A percentile compares a stretch with the other conserved stretches of the same genome.
phyloP scores from a whole-genome alignment of 1,140 invertebrate species.

The Tetraneura akinire region DNA sequence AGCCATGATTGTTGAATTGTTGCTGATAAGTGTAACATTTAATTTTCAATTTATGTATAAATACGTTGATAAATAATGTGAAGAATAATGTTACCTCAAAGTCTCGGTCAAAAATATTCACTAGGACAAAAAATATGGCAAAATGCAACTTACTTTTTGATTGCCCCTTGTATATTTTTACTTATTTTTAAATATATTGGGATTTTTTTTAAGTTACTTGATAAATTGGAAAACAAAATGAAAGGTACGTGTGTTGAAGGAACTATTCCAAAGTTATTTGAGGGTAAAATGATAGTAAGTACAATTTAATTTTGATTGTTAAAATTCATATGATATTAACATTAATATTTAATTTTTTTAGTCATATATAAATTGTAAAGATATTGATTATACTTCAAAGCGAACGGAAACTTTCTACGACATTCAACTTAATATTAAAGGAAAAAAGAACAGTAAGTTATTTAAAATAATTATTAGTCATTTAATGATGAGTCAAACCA shows the following conservation, averaged over 20 bases:
- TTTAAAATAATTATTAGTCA: conserved; percentile 67
- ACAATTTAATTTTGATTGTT: neutral
- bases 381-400: conserved; percentile 94
- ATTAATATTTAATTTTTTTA: conserved; percentile 58
- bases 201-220: conserved; percentile 73
- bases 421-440: conserved; percentile 98
- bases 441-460: conserved; percentile 92
- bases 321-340: neutral
- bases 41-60: too few relatives aligned
- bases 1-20: too few relatives aligned
- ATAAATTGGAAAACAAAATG: conserved; percentile 99
- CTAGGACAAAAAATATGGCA: too few relatives aligned
- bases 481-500: conserved; percentile 36
- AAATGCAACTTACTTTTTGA: too few relatives aligned
- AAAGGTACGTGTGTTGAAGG: conserved; percentile 96
- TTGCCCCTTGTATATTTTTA: too few relatives aligned
- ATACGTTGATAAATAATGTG: too few relatives aligned
- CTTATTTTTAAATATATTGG: too few relatives aligned
- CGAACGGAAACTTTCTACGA: conserved; percentile 98
- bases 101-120: too few relatives aligned
- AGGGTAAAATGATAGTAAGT: conserved; percentile 93
- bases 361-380: conserved; percentile 98
- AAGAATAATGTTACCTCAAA: too few relatives aligned
- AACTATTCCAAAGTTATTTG: conserved; percentile 95
- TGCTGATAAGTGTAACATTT: too few relatives aligned